Conservation (phyloP, 2,797 vertebrate genomes). For the Paramormyrops hopkinsi region DNA sequence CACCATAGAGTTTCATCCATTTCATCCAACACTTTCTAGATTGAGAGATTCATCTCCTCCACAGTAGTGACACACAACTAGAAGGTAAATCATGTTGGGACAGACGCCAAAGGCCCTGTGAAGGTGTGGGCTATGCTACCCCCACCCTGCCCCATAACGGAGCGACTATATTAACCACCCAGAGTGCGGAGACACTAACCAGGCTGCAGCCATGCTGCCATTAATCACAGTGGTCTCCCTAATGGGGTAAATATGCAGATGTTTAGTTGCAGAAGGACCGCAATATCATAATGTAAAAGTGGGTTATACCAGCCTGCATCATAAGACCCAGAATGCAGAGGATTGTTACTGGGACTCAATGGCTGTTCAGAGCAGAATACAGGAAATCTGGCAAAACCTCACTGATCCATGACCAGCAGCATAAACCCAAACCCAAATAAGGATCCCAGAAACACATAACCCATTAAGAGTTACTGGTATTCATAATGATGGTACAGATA, state of each 20-base stretch:
- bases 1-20: not conserved
- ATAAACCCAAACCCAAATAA: not conserved
- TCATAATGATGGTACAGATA: not conserved
- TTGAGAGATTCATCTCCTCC: not conserved
- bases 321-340: not conserved
- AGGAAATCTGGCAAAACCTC: not conserved
- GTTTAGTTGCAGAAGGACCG: not conserved
- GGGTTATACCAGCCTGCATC: not conserved
- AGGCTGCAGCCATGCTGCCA: not conserved
- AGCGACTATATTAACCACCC: not conserved
- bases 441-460: not conserved
- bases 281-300: not conserved
- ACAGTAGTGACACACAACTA: not conserved
- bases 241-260: not conserved
- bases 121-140: not conserved
- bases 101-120: not conserved
- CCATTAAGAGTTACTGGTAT: not conserved
- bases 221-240: not conserved
- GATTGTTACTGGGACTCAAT: not conserved
- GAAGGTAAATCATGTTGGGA: not conserved
- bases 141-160: not conserved
- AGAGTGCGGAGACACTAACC: not conserved
- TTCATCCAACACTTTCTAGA: not conserved
- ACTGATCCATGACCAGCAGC: not conserved
- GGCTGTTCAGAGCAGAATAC: not conserved